A percentile compares a stretch with the other conserved stretches of the same genome.
Conservation (phyloP, 2,888 invertebrate genomes). For the Mesodorylaimus sp. region DNA sequence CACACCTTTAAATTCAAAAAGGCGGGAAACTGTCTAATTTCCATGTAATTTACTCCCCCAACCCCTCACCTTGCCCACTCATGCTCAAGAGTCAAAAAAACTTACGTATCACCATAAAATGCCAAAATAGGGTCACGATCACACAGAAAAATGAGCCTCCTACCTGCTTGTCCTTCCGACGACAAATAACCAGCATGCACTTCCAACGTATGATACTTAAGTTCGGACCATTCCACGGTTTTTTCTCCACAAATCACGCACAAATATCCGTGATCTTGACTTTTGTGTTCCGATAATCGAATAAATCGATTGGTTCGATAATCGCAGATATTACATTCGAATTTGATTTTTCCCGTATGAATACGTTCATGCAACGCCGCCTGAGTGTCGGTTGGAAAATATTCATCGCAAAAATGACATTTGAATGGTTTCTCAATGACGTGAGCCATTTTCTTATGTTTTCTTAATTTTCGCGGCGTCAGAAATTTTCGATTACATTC, state of each 20-base stretch:
- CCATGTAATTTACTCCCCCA: background rate
- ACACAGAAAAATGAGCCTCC: slow-evolving; percentile 5
- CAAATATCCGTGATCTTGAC: slow-evolving; percentile 27
- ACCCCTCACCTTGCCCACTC: background rate
- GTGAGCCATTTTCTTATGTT: slow-evolving; percentile 29
- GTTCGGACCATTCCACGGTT: slow-evolving; percentile 23
- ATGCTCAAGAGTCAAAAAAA: background rate
- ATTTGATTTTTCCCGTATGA: slow-evolving; percentile 30
- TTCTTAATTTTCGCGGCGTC: slow-evolving; percentile 26
- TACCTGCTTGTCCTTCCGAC: slow-evolving; percentile 22
- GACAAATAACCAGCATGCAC: slow-evolving; percentile 27
- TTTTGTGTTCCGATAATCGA: slow-evolving; percentile 16
- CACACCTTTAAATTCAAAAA: no score
- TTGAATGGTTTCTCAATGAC: slow-evolving; percentile 26
- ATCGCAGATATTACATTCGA: slow-evolving; percentile 26
- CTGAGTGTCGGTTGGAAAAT: slow-evolving; percentile 24
- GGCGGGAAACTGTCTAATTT: background rate
- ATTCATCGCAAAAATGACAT: slow-evolving; percentile 29
- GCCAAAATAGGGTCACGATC: background rate
- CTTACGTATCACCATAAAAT: background rate
- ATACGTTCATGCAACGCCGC: slow-evolving; percentile 27
- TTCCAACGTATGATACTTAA: slow-evolving; percentile 26
- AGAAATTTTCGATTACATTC: slow-evolving; percentile 27
- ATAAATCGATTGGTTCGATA: slow-evolving; percentile 18
- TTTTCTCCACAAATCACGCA: slow-evolving; percentile 25